These are phyloP conservation scores for Epirrhoe tristata DNA, from an alignment of 2,888 invertebrate species.

Conservation along the genomic window DNA sequence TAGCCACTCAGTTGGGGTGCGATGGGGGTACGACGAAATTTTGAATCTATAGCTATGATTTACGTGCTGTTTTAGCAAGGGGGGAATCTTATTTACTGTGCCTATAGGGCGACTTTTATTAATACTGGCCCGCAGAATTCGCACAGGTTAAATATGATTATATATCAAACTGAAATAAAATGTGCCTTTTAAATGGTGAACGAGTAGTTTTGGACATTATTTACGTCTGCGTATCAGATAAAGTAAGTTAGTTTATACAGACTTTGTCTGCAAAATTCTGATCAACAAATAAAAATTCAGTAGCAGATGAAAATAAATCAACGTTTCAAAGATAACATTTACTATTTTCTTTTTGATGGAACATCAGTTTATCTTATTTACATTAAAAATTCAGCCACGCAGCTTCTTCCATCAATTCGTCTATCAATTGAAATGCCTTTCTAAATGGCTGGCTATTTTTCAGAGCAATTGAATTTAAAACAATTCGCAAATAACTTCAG, in stretches of 20 bases:
- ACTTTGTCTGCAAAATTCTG: neutral
- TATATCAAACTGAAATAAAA: too few relatives aligned
- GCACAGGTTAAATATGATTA: too few relatives aligned
- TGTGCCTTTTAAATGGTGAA: too few relatives aligned
- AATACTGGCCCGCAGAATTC: too few relatives aligned
- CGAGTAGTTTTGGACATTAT: too few relatives aligned
- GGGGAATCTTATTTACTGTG: neutral
- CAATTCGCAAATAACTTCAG: conserved; percentile 47
- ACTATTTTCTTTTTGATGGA: neutral
- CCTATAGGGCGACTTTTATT: neutral
- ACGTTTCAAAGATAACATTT: neutral
- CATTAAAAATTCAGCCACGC: conserved; percentile 33
- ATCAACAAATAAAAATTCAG: neutral
- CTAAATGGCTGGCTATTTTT: conserved; percentile 32
- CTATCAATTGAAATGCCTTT: conserved; percentile 39
- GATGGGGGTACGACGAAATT: conserved; percentile 59
- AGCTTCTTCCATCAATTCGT: conserved; percentile 33
- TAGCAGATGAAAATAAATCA: neutral
- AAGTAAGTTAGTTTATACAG: neutral
- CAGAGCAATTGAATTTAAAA: conserved; percentile 49
- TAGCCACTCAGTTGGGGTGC: conserved; percentile 58
- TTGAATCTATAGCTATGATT: conserved; percentile 58
- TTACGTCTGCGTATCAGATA: too few relatives aligned
- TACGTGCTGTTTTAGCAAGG: conserved; percentile 6
- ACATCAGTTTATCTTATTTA: conserved; percentile 11